Base-by-base conservation (phyloP, 2,113 vertebrate species). In the Paralichthys olivaceus region DNA sequence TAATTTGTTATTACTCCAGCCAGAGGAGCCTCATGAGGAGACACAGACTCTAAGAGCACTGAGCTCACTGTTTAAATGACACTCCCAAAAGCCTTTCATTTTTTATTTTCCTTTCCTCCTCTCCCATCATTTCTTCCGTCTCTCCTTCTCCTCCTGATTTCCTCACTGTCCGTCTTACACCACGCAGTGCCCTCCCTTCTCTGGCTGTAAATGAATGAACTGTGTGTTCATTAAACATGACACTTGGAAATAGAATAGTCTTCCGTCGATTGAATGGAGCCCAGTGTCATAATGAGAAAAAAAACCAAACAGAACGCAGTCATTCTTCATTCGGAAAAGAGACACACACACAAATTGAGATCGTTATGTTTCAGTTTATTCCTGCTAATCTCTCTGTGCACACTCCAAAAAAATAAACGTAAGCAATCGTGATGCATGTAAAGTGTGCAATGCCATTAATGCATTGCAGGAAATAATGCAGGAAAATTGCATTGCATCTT, bases 191-290 rank as follows among this genome's bases (percentile, higher is more conserved):
- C 71, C 29, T 59, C 77, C 62, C 69, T 28, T 40, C 62, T 69
- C 64, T 17, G 37, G n/a, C 60, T 78, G 74, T 72, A 78, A 88
- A 87, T 86, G 81, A 89, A 66, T 83, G 75, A 91, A 75, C 72
- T 55, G 59, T 70, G 77, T 66, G 60, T 81, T 89, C 80, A 91
- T 91, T 89, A 90, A 85, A 90, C 62, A 79, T 74, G 86, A 80
- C 83, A 84, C 81, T 80, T 77, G 80, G 78, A 91, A 90, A 91
- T 80, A 78, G 82, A 89, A 70, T 56, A 73, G 83, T 60, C 63
- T 37, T 37, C 72, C 23, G 19, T 61, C 73, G 25, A 83, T 58
- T 79, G 86, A 86, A 83, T 67, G 69, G 53, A 79, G 76, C 32
- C 65, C 76, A 81, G 81, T 72, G 59, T 83, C 69, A 60, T 88